These are phyloP conservation scores for Hafferia zeledoni DNA, from an alignment of 2,797 vertebrate genomes.

Conservation along the genomic window DNA sequence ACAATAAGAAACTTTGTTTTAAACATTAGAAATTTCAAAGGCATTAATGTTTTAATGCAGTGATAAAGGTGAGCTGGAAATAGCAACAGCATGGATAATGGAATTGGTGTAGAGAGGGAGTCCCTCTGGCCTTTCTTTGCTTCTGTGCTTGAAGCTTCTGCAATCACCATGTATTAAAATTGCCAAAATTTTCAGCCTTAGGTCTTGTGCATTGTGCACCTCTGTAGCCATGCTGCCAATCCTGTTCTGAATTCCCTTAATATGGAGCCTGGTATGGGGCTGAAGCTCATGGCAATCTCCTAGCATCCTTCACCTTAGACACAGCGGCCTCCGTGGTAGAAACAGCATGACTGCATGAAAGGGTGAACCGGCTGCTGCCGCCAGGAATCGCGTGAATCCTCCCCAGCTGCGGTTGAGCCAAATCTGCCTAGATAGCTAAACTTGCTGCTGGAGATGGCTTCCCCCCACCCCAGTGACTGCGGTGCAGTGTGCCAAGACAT, in stretches of 20 bases:
- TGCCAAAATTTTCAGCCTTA: not conserved
- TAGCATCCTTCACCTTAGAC: not conserved
- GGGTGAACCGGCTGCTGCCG: not conserved
- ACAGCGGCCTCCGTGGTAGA: not conserved
- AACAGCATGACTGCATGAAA: not conserved
- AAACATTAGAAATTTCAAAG: not conserved
- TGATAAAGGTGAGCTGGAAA: not conserved
- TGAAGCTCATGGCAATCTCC: not conserved
- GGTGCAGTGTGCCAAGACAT: not conserved
- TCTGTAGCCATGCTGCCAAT: not conserved
- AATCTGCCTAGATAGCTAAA: not conserved
- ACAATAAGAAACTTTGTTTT: not conserved
- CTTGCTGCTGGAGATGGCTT: not conserved
- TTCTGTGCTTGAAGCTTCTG: not conserved
- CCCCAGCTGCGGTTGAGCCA: not conserved
- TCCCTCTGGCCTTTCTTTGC: not conserved
- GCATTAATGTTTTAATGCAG: not conserved
- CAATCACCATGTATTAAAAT: not conserved
- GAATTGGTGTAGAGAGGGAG: not conserved
- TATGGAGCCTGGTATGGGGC: not conserved
- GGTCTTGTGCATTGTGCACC: not conserved
- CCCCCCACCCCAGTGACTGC: not conserved
- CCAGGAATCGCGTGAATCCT: rapidly evolving
- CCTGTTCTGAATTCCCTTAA: not conserved
- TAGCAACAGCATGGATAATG: not conserved